Evolutionary conservation across 2,113 vertebrate genomes (phyloP), one percentile per base, ranked within the genome.

Genomic region (Sialia sialis): DNA sequence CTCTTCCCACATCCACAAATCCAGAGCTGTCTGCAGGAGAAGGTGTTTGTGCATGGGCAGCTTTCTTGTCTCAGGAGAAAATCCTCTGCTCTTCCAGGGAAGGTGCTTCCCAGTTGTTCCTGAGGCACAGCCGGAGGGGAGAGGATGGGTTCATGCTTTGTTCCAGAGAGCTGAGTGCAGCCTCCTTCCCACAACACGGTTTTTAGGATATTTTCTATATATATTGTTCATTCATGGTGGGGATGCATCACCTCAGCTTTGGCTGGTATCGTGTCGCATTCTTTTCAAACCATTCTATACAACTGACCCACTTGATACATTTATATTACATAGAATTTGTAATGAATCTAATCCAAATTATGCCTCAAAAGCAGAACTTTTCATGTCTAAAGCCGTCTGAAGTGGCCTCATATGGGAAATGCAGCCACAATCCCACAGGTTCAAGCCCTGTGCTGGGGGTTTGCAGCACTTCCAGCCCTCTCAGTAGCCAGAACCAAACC

Each of bases 381-480:
- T 36, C 36, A 7, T 6, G 19, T 7, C 46, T 34, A 12, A 54
- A 58, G 17, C 41, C 72, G n/a, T 11, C 52, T 52, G 38, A 59
- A n/a, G 46, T 1, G n/a, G 34, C 30, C 16, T 64, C 3, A 0
- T 7, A 1, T 1, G 17, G 49, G 41, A 51, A 36, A 22, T 4
- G 13, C n/a, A 63, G 30, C 10, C 51, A 3, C 4, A 1, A 7
- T 17, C 49, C 74, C 0, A 0, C 0, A 4, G 58, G 23, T 26
- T 49, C 79, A n/a, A 38, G 29, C 18, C 70, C 48, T 51, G 60
- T 3, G 0, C 63, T 34, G 23, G 9, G 39, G 9, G 3, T 21
- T 41, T 87, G 29, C 66, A 54, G 3, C 34, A 25, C 19, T 46
- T 77, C 76, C 72, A 52, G n/a, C 49, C 59, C 52, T 85, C 32